phyloP scores from a whole-genome alignment of 2,888 invertebrate species.

The Thymelicus sylvestris region DNA sequence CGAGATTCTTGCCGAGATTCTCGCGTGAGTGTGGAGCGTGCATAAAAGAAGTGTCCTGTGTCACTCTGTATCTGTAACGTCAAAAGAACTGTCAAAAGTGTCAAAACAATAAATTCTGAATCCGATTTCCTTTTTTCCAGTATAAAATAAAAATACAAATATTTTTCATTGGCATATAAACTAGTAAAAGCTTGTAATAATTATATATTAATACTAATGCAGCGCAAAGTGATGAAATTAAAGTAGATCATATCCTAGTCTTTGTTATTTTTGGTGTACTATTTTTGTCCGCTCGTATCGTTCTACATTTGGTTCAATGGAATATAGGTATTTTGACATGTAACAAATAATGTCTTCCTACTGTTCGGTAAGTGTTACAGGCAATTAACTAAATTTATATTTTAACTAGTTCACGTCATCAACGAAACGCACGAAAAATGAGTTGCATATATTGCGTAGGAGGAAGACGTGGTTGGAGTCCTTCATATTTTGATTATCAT shows the following conservation, averaged over 20 bases:
- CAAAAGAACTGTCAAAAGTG: constrained; percentile 42
- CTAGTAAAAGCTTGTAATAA: neutral
- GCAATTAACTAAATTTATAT: constrained; percentile 11
- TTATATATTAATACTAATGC: neutral
- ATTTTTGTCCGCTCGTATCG: constrained; percentile 82
- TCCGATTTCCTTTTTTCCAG: constrained; percentile 56
- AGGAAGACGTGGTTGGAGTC: constrained; percentile 23
- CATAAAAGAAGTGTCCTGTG: no score
- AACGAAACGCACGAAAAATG: neutral
- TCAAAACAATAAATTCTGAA: constrained; percentile 75
- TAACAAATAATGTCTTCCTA: constrained; percentile 76
- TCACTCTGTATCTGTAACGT: neutral
- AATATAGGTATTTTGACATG: constrained; percentile 79
- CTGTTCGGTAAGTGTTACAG: constrained; percentile 64
- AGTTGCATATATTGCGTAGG: constrained; percentile 25
- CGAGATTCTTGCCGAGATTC: no score
- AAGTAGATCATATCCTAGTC: constrained; percentile 43
- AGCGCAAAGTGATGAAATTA: constrained; percentile 14
- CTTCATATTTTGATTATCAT: constrained; percentile 2
- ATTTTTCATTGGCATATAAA: neutral
- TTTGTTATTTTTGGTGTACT: constrained; percentile 79
- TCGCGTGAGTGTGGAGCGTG: no score
- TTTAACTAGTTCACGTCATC: neutral
- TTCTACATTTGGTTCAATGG: constrained; percentile 79
- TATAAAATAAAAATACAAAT: constrained; percentile 27